Evolutionary conservation across 2,113 vertebrate genomes (phyloP), one percentile per base, ranked within the genome.

Genomic region (Onychorhynchus coronatus): DNA sequence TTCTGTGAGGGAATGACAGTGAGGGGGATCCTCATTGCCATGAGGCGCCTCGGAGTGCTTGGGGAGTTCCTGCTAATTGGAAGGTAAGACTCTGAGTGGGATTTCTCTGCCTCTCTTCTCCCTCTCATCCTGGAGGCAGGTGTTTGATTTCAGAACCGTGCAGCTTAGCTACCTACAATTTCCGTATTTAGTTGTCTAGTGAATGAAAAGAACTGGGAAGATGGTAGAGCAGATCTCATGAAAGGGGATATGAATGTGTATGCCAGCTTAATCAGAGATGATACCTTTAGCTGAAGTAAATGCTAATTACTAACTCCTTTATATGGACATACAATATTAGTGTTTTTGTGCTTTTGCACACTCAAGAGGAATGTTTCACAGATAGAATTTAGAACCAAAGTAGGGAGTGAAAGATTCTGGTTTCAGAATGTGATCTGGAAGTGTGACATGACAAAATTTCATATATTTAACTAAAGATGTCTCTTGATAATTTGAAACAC

Each of bases 1-100:
- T 99, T 99, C 98, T 99, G 99, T 0, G 99, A 99, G 94, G 99
- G 99, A 71, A 99, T 99, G 99, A 99, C 99, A 0, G 99, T 99
- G 41, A 98, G 99, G 16, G 98, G 99, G 3, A 99, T 99, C 37
- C 98, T 99, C 72, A 99, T 99, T 4, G 99, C 99, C 94, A 99
- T 99, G 99, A 98, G 98, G 52, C 98, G 99, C n/a, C 98, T 99
- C 14, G 99, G 98, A 7, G 99, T 99, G 7, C 98, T 98, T 13
- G 99, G 99, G 65, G 99, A 99, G 95, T 99, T 99, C 93, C 98
- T 99, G n/a, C 97, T 99, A 30, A 97, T 99, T 35, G 99, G 99
- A 95, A 99, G 99, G 99, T 99, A 98, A 92, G 94, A 27, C 14
- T n/a, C 53, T 8, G 23, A 58, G 9, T 12, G 17, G 22, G 24